A percentile compares a stretch with the other conserved stretches of the same genome.
phyloP scores from a whole-genome alignment of 2,888 invertebrate genomes.

The Ctena decussata region DNA sequence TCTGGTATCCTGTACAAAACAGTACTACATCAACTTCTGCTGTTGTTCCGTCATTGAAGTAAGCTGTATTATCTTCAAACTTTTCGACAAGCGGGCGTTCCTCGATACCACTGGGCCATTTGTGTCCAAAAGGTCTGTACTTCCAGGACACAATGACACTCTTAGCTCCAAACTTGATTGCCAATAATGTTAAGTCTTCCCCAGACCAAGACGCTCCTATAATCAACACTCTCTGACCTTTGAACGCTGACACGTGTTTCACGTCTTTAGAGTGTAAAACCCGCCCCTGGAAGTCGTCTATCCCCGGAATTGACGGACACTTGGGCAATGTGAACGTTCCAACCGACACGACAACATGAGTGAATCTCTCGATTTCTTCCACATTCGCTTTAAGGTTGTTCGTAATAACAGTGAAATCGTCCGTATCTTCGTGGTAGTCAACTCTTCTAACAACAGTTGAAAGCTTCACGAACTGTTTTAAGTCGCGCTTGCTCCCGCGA shows the following conservation, averaged over 20 bases:
- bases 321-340: background rate
- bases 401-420: too few species aligned
- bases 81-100: background rate
- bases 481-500: too few species aligned
- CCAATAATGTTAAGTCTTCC: background rate
- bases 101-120: background rate
- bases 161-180: background rate
- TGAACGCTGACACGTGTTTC: background rate
- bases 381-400: too few species aligned
- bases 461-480: too few species aligned
- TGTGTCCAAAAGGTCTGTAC: background rate
- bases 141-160: background rate
- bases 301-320: background rate
- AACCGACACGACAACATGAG: background rate
- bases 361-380: background rate
- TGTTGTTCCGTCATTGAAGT: background rate
- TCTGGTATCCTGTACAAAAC: background rate
- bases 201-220: background rate
- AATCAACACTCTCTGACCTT: background rate
- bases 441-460: too few species aligned
- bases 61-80: background rate
- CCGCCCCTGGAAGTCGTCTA: background rate
- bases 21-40: background rate
- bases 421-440: too few species aligned
- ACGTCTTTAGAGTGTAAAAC: background rate